These are phyloP conservation scores for Pteronotus mesoamericanus DNA, from an alignment of 2,797 vertebrate genomes.

Conservation along the genomic window DNA sequence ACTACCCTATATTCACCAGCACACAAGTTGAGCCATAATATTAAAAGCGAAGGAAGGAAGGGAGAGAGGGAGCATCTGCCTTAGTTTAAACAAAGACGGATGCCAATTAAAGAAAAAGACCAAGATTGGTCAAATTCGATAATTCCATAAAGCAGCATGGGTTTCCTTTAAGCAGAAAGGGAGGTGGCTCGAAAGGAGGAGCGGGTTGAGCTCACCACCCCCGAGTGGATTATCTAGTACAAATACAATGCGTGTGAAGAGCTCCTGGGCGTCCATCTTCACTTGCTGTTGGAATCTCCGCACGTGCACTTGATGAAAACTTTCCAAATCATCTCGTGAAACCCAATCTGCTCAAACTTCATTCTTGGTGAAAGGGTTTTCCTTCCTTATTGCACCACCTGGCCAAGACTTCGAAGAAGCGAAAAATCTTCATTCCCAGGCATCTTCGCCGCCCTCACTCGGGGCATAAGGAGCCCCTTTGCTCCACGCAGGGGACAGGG, in stretches of 20 bases:
- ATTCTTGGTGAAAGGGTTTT: not conserved
- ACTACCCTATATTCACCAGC: not conserved
- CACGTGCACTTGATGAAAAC: not conserved
- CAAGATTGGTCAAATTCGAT: not conserved
- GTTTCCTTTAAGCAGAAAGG: slow-evolving; percentile 55
- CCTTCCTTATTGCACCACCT: not conserved
- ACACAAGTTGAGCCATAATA: not conserved
- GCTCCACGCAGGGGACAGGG: not conserved
- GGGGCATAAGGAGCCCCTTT: not conserved
- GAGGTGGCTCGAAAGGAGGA: slow-evolving; percentile 49
- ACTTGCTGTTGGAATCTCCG: slow-evolving; percentile 8
- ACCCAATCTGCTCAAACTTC: not conserved
- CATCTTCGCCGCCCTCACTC: not conserved
- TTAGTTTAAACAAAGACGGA: slow-evolving; percentile 1
- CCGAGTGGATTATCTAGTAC: slow-evolving; percentile 32
- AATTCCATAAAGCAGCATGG: slow-evolving; percentile 5
- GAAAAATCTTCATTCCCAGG: not conserved
- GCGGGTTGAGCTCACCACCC: slow-evolving; percentile 36
- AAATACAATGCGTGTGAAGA: slow-evolving; percentile 23
- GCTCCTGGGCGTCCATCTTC: not conserved
- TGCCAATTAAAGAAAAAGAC: not conserved
- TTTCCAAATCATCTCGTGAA: slow-evolving; percentile 20
- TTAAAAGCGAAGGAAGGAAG: not conserved
- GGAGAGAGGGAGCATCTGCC: not conserved
- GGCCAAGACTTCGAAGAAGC: not conserved